Base-by-base conservation (phyloP, 2,797 vertebrate genomes). In the Paguma larvata region DNA sequence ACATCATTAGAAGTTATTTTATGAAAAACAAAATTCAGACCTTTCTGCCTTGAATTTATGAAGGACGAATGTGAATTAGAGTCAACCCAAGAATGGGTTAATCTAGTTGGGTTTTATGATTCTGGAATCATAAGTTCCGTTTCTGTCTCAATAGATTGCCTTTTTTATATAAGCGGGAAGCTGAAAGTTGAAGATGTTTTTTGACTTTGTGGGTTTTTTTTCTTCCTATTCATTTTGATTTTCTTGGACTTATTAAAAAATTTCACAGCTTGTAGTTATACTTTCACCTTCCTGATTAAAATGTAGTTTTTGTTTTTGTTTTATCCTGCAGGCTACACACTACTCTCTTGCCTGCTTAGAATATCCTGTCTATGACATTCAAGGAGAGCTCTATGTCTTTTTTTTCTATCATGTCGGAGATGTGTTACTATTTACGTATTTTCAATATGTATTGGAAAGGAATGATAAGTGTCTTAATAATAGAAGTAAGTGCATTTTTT, bases 211-310 rank as follows among this genome's bases (percentile, higher is more conserved):
- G 56, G 56, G 32, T 73, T 11, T 8, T 44, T 94, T 59, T 70
- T 75, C 59, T 78, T 6, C 21, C 7, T 46, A 7, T 78, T 70
- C 51, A 19, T 85, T 92, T 95, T 80, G 14, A 14, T 79, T 92
- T 70, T 84, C 32, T 78, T 80, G 21, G 18, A 59, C 68, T 89
- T 92, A 48, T 85, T 93, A 3, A 25, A 90, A 77, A 91, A 94
- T 12, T 32, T 77, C 14, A 73, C 32, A 80, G 32, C 23, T 41
- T 41, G 12, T 14, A 19, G 6, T 90, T 67, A 73, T 51, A 56
- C 6, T 82, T 73, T 10, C 32, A 92, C 13, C 30, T 53, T 85
- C 89, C 62, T 77, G 41, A n/a, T 77, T 48, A 67, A 62, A 56
- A 92, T 9, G n/a, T 87, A 19, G 4, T 46, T 44, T 91, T 91